phyloP scores from a whole-genome alignment of 2,888 invertebrate genomes.

The Pollenia amentaria region DNA sequence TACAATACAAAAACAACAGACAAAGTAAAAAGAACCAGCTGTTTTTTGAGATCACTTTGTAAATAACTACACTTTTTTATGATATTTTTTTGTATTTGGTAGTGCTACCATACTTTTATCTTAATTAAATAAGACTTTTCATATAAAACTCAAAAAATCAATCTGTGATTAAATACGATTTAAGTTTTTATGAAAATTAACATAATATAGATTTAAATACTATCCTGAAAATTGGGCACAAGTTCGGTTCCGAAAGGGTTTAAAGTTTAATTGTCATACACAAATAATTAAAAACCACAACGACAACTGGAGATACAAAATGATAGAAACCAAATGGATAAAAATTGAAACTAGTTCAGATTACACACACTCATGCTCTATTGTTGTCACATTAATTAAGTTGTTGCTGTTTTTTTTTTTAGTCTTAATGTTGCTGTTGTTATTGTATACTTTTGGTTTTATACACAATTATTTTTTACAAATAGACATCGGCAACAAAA shows the following conservation, averaged over 20 bases:
- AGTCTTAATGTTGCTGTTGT: constrained; percentile 12
- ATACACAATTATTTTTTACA: constrained; percentile 31
- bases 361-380: constrained; percentile 45
- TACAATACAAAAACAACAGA: too few relatives aligned
- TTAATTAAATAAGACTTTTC: too few relatives aligned
- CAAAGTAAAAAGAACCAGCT: too few relatives aligned
- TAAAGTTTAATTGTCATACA: constrained; percentile 18
- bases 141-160: too few relatives aligned
- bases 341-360: constrained; percentile 60
- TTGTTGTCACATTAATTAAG: constrained; percentile 70
- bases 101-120: too few relatives aligned
- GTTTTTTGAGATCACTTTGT: too few relatives aligned
- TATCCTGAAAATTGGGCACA: too few relatives aligned
- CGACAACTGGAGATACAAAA: constrained; percentile 34
- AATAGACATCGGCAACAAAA: constrained; percentile 49
- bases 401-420: constrained; percentile 48
- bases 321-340: constrained; percentile 43
- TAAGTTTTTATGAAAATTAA: background rate
- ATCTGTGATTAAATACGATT: too few relatives aligned
- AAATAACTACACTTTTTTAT: too few relatives aligned
- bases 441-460: constrained; percentile 18
- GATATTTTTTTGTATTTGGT: too few relatives aligned
- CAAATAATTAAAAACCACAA: constrained; percentile 47
- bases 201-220: too few relatives aligned
- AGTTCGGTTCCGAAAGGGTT: background rate